Evolutionary conservation across 2,888 invertebrate genomes (phyloP), one percentile per base, ranked within the genome.

Genomic region (Drosophila emarginata): DNA sequence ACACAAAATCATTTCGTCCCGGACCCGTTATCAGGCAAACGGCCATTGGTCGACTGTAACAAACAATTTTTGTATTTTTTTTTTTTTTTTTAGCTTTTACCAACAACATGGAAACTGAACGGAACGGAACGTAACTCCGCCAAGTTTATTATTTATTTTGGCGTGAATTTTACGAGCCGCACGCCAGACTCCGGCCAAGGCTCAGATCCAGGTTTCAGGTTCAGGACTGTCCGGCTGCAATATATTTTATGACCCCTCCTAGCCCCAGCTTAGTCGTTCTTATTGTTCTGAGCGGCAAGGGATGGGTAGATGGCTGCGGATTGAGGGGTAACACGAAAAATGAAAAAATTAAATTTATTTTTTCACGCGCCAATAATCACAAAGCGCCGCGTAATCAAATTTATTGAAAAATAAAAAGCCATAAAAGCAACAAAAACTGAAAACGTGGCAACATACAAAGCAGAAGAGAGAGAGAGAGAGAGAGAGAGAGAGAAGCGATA

Each of bases 281-380:
- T 26, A 52, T 21, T 23, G 40, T 61, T 39, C 28, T 26, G 18
- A 39, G 36, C n/a, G 40, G 37, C 60, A 37, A 32, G 53, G 52
- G 28, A 9, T n/a, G n/a, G 5, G 28, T 4, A 28, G 1, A 2
- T 11, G 28, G 28, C 4, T 28, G 28, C 28, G 28, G 5, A 6
- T 28, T 39, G 72, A 51, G 23, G 45, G 63, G 53, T 4, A 39
- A 60, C 37, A 40, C 40, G 21, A 68, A 70, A 37, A 62, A 50
- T 45, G 51, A 52, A 71, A 76, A 85, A 80, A 80, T 74, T 68
- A 77, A 88, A 88, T 85, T 80, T 87, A 87, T 87, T 84, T 88
- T 80, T 88, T 88, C 87, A 85, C 84, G 79, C 84, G 77, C 87
- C 88, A 85, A 85, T 85, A 88, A 88, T 84, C 84, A 85, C 85